Conservation (phyloP, 2,797 vertebrate genomes). For the Telmatherina bonti region DNA sequence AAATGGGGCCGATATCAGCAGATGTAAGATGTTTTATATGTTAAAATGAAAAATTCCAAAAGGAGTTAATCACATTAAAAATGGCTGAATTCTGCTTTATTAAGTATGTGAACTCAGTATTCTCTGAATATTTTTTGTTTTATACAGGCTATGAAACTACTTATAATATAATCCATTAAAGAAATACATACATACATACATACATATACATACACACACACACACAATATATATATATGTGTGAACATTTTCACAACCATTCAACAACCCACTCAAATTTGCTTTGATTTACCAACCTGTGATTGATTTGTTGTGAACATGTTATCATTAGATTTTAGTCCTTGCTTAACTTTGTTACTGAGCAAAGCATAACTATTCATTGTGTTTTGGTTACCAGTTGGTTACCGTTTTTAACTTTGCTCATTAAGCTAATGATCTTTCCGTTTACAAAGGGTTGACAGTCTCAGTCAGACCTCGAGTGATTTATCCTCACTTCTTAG, state of each 20-base stretch:
- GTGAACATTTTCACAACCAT: too few relatives aligned
- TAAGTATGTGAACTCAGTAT: too few relatives aligned
- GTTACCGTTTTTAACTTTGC: conserved; percentile 50
- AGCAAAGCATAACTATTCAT: background rate
- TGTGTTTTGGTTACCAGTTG: conserved; percentile 39
- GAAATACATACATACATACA: too few relatives aligned
- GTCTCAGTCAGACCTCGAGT: conserved; percentile 46
- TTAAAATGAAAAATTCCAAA: too few relatives aligned
- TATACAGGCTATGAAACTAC: background rate
- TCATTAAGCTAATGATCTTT: conserved; percentile 73
- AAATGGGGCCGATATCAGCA: too few relatives aligned
- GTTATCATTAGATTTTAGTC: conserved; percentile 5
- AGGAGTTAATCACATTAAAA: too few relatives aligned
- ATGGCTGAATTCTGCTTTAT: too few relatives aligned
- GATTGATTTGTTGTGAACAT: background rate
- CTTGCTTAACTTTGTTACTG: conserved; percentile 30
- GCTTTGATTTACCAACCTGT: background rate
- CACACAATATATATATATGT: too few relatives aligned
- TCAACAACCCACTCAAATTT: too few relatives aligned
- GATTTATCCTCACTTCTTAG: conserved; percentile 9
- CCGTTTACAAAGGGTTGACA: conserved; percentile 54
- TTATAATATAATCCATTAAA: background rate
- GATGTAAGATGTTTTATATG: too few relatives aligned
- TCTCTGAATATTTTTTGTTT: too few relatives aligned
- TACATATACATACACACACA: too few relatives aligned